These are phyloP conservation scores for Parochlus steinenii DNA, from an alignment of 2,888 invertebrate genomes.

Conservation along the genomic window DNA sequence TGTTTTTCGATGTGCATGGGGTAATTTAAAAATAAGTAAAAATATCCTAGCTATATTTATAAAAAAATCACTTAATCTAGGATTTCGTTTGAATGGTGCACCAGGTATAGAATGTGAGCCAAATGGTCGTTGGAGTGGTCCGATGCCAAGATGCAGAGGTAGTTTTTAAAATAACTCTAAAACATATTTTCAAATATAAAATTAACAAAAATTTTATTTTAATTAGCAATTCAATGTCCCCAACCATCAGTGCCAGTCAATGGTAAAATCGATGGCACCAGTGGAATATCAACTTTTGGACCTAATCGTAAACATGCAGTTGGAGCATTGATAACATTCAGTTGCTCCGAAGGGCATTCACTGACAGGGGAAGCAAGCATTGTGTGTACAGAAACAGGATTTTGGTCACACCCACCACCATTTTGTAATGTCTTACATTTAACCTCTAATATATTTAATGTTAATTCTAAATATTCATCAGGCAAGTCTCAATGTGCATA, in stretches of 20 bases:
- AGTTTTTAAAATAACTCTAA: too few species aligned
- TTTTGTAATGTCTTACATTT: too few species aligned
- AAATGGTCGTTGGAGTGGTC: conserved; percentile 64
- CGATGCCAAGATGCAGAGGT: conserved; percentile 61
- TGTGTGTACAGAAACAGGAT: conserved; percentile 77
- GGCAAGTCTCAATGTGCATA: conserved; percentile 58
- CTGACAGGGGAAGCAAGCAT: conserved; percentile 57
- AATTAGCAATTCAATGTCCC: conserved; percentile 73
- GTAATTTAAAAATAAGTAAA: conserved; percentile 27
- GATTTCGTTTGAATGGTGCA: conserved; percentile 57
- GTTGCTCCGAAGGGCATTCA: conserved; percentile 47
- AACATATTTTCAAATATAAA: too few species aligned
- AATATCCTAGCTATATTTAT: too few species aligned
- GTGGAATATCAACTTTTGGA: conserved; percentile 23
- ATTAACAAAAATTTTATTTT: too few species aligned
- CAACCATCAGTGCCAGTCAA: conserved; percentile 55
- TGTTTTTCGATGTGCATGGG: conserved; percentile 71
- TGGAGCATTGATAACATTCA: conserved; percentile 64
- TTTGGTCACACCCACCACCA: conserved; percentile 76
- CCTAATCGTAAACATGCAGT: conserved; percentile 56
- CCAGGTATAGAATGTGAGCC: conserved; percentile 65
- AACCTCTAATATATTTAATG: too few species aligned
- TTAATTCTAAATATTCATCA: too few species aligned
- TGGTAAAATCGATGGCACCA: conserved; percentile 35
- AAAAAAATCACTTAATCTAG: too few species aligned